Evolutionary conservation across 2,113 vertebrate genomes (phyloP), one percentile per base, ranked within the genome.

Genomic region (Heteronetta atricapilla): DNA sequence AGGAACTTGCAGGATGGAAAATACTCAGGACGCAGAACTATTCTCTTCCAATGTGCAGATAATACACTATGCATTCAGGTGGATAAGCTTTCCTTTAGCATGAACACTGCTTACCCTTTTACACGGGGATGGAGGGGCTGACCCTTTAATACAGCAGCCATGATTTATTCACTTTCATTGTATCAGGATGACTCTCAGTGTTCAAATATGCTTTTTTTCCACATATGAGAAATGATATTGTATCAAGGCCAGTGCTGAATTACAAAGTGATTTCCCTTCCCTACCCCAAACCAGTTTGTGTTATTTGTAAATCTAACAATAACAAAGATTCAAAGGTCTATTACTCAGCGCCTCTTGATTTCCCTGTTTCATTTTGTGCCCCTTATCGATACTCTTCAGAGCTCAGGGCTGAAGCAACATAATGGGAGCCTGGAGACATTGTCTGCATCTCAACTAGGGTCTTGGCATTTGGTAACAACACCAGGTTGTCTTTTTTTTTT

Each of bases 311-410:
- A 95, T 96, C 70, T 80, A 93, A 94, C 91, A 94, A 95, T 64
- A 88, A 75, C 90, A 91, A 95, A 95, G 88, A 93, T 90, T 95
- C 84, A 75, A 86, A 93, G 83, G 91, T 93, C 93, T 95, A 85
- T 97, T 91, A 93, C 78, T 93, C 92, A 83, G 82, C 3, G 55
- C 82, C 94, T 93, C 88, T 83, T 89, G 87, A 96, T 93, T 97
- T 90, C 90, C 78, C 89, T 82, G 88, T 93, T 97, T 95, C 94
- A 77, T 97, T 95, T 85, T 93, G 84, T 93, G 76, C 66, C 84
- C 91, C 91, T 96, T 97, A 97, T 93, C 91, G 44, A 95, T 95
- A 89, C 86, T 96, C 87, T 94, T 95, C 93, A 96, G 93, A 97
- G 93, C 90, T 87, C 90, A 44, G 87, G 87, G 88, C 94, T 96